These are phyloP conservation scores for Pollenia angustigena DNA, from an alignment of 2,888 invertebrate species.

Conservation along the genomic window DNA sequence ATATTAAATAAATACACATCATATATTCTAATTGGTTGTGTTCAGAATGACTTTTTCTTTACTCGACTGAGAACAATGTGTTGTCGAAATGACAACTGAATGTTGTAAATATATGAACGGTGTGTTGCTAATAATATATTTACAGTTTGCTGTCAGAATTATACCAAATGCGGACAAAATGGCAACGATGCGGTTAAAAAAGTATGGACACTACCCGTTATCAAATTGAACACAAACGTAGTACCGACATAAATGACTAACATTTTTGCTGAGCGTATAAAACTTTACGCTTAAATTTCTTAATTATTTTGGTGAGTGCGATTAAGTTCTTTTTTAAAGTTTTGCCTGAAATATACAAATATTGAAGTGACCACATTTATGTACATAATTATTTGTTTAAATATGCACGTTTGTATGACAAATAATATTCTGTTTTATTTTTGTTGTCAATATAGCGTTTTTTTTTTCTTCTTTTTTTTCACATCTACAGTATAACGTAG, in stretches of 20 bases:
- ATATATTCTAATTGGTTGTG: no score
- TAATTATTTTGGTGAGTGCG: slow-evolving; percentile 9
- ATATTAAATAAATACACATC: no score
- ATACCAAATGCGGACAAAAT: no score
- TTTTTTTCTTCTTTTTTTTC: background rate
- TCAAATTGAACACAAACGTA: no score
- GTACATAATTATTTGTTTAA: slow-evolving; percentile 21
- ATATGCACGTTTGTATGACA: background rate
- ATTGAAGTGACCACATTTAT: slow-evolving; percentile 3
- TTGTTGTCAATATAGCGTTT: background rate
- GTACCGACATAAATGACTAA: background rate
- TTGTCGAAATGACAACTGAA: no score
- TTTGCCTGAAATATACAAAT: background rate
- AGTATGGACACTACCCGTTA: no score
- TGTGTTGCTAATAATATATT: no score
- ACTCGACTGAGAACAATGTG: no score
- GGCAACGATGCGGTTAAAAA: no score
- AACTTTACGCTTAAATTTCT: background rate
- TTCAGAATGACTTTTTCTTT: no score
- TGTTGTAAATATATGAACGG: no score
- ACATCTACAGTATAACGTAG: background rate
- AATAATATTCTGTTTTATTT: slow-evolving; percentile 8
- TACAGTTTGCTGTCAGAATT: no score
- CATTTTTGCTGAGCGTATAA: background rate
- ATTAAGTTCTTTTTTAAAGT: background rate